A percentile compares a stretch with the other conserved stretches of the same genome.
Evolutionary conservation across 2,797 vertebrate genomes (phyloP).

Genomic region (Phalloptychus januarius): DNA sequence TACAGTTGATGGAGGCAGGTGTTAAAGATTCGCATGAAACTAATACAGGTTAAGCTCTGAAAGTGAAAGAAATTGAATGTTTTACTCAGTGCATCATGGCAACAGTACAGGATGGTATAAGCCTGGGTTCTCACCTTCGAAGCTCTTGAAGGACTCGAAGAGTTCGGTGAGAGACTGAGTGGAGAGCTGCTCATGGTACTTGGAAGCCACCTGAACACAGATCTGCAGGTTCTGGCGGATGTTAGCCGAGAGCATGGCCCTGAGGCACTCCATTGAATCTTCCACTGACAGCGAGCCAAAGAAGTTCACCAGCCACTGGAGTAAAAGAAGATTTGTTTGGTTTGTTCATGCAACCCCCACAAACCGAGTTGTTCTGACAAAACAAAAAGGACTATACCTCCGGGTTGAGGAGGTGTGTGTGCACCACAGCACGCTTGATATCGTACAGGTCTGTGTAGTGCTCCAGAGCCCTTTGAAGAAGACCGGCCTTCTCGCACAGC

Average conservation of each 20-base stretch:
- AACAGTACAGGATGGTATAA: neutral
- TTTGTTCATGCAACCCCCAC: no score
- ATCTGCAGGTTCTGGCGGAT: slow-evolving; percentile 98
- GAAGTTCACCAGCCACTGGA: slow-evolving; percentile 96
- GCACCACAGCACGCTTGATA: slow-evolving; percentile 95
- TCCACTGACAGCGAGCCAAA: slow-evolving; percentile 95
- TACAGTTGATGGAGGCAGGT: neutral
- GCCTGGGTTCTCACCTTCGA: slow-evolving; percentile 85
- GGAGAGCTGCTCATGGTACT: slow-evolving; percentile 94
- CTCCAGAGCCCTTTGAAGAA: slow-evolving; percentile 92
- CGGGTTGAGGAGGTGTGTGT: slow-evolving; percentile 96
- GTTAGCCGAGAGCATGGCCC: slow-evolving; percentile 96
- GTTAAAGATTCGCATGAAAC: neutral
- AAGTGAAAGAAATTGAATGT: neutral
- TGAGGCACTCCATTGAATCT: slow-evolving; percentile 94
- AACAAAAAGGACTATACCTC: slow-evolving; percentile 81
- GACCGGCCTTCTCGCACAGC: slow-evolving; percentile 94
- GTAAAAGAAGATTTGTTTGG: slow-evolving; percentile 24
- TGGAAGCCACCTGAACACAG: slow-evolving; percentile 96
- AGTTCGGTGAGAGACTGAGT: slow-evolving; percentile 94
- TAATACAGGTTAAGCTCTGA: neutral
- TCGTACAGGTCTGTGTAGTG: slow-evolving; percentile 97
- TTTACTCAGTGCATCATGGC: neutral
- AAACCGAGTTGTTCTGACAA: no score
- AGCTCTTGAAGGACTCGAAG: slow-evolving; percentile 98